These are phyloP conservation scores for Caenorhabditis wallacei DNA, from an alignment of 2,888 invertebrate species.

Conservation along the genomic window DNA sequence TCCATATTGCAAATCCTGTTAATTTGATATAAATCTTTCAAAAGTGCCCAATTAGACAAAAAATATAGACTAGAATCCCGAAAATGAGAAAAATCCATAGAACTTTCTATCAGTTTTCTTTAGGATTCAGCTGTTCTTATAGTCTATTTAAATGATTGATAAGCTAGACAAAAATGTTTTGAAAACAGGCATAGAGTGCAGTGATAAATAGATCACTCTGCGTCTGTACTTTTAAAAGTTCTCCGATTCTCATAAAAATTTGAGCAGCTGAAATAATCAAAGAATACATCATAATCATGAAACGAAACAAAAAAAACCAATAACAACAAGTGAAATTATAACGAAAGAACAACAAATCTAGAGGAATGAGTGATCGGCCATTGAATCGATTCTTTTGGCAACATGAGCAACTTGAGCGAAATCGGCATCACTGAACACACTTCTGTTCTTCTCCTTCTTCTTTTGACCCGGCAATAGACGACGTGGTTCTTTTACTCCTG, in stretches of 20 bases:
- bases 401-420: slow-evolving; percentile 55
- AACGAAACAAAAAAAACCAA: not conserved
- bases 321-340: slow-evolving; percentile 14
- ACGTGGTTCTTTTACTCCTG: slow-evolving; percentile 63
- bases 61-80: not conserved
- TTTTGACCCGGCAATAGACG: slow-evolving; percentile 55
- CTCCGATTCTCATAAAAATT: no score
- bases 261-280: no score
- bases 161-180: not conserved
- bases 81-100: not conserved
- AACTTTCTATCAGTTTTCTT: not conserved
- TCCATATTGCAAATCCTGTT: slow-evolving; percentile 40
- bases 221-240: no score
- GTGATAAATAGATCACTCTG: not conserved
- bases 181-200: not conserved
- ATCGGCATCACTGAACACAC: slow-evolving; percentile 67
- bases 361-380: slow-evolving; percentile 62
- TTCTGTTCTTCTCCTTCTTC: slow-evolving; percentile 58
- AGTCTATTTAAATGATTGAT: not conserved
- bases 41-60: not conserved
- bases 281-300: no score
- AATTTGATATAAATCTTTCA: slow-evolving; percentile 27
- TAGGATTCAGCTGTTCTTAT: not conserved
- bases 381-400: slow-evolving; percentile 54
- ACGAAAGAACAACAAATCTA: slow-evolving; percentile 14